Evolutionary conservation across 2,888 invertebrate species (phyloP), one percentile per base, ranked within the genome.

Genomic region (Liposcelis brunnea): DNA sequence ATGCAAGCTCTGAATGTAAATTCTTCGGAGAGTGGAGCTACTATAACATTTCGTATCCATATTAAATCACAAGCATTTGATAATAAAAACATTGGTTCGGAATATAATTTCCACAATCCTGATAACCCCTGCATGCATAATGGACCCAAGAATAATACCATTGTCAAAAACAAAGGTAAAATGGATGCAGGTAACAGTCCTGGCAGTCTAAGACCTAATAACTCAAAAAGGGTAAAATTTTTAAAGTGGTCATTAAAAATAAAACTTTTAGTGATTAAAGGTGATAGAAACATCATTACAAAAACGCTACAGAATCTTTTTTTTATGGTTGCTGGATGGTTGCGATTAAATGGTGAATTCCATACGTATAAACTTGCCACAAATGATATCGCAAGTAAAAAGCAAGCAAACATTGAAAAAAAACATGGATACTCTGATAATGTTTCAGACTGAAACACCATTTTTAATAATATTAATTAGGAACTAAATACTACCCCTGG

Each of bases 1-100:
- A 95, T 93, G 58, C 93, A 94, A 1, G 91, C 87, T 52, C 95
- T 71, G 64, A 90, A 95, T 6, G 90, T 89, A 69, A 93, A 89
- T 62, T 95, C 95, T 64, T 95, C 95, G 47, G 91, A 86, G 43
- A 94, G 61, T 0, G 94, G 95, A 1, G 93, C 93, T 55, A 93
- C 82, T 21, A 93, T 63, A 58, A 86, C 82, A 61, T 89, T 90
- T 49, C 94, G 70, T 54, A 90, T 70, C 89, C 90, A 91, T 26
- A 82, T 74, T 45, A 85, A 65, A 55, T 84, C 83, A 54, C 70
- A 72, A 49, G 79, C 65, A 53, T 75, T 79, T 46, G 72, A 72
- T 46, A 74, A 60, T 86, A 87, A 80, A 53, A 77, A 80, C 49
- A 72, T 66, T 1, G 76, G 72, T 56, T 80, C 85, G 83, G 58